Percentiles rank a stretch among this genome's conserved stretches.
Evolutionary conservation across 2,113 vertebrate species (phyloP).

Genomic region (Naja naja): DNA sequence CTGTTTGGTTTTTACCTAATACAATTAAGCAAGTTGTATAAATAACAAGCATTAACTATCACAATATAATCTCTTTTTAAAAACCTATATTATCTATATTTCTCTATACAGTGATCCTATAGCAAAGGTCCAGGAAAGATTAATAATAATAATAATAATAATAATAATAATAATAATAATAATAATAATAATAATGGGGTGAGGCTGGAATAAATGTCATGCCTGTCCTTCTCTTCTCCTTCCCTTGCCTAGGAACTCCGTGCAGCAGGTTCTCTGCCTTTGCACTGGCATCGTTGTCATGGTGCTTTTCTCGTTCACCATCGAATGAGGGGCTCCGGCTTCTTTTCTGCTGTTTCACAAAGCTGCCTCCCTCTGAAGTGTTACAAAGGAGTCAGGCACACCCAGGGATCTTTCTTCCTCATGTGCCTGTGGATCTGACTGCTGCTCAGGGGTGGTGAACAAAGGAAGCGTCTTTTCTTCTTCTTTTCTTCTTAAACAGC

Average conservation of each 20-base stretch:
- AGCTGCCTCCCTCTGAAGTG: constrained; percentile 53
- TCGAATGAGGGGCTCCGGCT: constrained; percentile 70
- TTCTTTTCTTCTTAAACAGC: constrained; percentile 45
- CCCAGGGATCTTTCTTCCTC: constrained; percentile 46
- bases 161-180: no score
- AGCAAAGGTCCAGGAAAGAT: background rate
- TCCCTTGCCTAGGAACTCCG: constrained; percentile 77
- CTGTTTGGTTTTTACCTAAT: background rate
- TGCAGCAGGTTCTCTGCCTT: constrained; percentile 87
- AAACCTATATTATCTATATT: background rate
- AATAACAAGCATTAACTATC: background rate
- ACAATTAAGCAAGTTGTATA: background rate
- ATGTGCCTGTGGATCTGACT: constrained; percentile 49
- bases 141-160: no score
- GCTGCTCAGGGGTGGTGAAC: constrained; percentile 51
- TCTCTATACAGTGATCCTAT: background rate
- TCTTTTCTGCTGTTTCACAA: constrained; percentile 43
- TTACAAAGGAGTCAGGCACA: constrained; percentile 67
- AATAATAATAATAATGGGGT: no score
- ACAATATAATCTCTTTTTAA: background rate
- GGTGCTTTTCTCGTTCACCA: constrained; percentile 81
- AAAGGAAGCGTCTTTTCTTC: constrained; percentile 47
- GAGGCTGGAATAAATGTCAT: background rate
- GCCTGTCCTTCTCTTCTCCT: constrained; percentile 15
- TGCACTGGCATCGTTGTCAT: constrained; percentile 86